A percentile compares a stretch with the other conserved stretches of the same genome.
Conservation (phyloP, 2,113 vertebrate genomes). For the Nycticryphes semicollaris region DNA sequence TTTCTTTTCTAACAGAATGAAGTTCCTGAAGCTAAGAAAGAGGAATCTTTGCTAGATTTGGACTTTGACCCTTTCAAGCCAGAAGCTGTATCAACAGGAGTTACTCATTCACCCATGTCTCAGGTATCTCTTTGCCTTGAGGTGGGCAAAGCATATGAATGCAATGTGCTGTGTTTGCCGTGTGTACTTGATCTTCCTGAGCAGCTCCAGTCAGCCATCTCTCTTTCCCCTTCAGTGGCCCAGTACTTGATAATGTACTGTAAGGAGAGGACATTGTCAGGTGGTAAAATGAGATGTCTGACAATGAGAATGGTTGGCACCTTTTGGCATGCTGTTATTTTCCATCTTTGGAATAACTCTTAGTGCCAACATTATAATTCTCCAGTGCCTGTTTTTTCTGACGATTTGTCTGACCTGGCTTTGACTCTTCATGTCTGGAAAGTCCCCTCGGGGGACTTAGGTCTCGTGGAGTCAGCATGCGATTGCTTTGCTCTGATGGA, state of each 20-base stretch:
- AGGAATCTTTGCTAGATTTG: conserved; percentile 91
- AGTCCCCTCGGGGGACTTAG: not conserved
- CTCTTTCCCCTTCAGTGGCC: not conserved
- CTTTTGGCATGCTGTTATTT: not conserved
- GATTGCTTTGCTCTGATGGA: not conserved
- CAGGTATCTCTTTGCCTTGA: conserved; percentile 71
- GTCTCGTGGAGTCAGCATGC: not conserved
- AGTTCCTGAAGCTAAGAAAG: conserved; percentile 75
- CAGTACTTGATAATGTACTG: not conserved
- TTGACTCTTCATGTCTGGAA: not conserved
- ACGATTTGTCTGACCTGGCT: not conserved
- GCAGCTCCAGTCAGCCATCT: not conserved
- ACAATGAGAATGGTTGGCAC: not conserved
- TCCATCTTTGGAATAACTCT: not conserved
- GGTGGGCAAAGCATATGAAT: not conserved
- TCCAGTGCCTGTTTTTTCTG: not conserved
- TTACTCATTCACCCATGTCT: conserved; percentile 78
- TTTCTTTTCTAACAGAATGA: conserved; percentile 73
- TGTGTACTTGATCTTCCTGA: not conserved
- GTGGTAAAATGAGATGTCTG: not conserved
- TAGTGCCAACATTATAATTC: not conserved
- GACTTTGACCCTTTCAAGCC: conserved; percentile 97
- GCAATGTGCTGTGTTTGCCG: not conserved
- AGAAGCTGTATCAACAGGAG: conserved; percentile 70
- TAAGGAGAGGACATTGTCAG: not conserved